These are phyloP conservation scores for Cybosia mesomella DNA, from an alignment of 2,888 invertebrate species.

Conservation along the genomic window DNA sequence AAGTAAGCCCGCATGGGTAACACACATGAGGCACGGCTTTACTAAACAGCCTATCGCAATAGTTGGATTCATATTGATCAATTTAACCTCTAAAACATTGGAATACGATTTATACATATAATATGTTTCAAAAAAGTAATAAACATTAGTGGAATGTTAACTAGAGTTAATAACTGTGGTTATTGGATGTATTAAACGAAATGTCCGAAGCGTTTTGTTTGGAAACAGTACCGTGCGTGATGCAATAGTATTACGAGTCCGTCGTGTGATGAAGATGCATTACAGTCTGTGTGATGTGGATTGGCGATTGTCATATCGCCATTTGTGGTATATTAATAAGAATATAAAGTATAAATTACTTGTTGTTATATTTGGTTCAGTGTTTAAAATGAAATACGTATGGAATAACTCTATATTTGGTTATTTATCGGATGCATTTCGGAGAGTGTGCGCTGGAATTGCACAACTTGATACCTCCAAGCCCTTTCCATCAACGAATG, in stretches of 20 bases:
- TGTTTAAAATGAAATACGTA: too few relatives aligned
- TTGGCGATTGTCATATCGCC: slow-evolving; percentile 28
- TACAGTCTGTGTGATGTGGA: slow-evolving; percentile 30
- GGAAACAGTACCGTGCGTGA: slow-evolving; percentile 49
- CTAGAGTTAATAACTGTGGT: slow-evolving; percentile 34
- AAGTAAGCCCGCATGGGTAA: too few relatives aligned
- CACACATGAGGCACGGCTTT: background rate
- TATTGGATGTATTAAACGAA: slow-evolving; percentile 37
- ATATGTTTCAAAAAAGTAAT: slow-evolving; percentile 22
- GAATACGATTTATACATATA: slow-evolving; percentile 13
- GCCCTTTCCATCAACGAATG: too few relatives aligned
- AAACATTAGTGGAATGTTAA: slow-evolving; percentile 24
- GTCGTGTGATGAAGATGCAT: slow-evolving; percentile 54
- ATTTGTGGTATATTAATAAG: background rate
- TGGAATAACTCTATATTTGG: too few relatives aligned
- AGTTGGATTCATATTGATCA: slow-evolving; percentile 18
- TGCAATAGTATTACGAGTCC: slow-evolving; percentile 39
- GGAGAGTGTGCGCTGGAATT: too few relatives aligned
- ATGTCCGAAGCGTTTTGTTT: slow-evolving; percentile 53
- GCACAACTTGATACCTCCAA: too few relatives aligned
- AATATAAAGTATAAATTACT: too few relatives aligned
- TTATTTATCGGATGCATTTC: too few relatives aligned
- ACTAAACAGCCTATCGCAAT: background rate
- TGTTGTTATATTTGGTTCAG: too few relatives aligned
- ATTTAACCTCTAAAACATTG: slow-evolving; percentile 18